Conservation (phyloP, 2,797 vertebrate species). For the Cyprinella venusta region DNA sequence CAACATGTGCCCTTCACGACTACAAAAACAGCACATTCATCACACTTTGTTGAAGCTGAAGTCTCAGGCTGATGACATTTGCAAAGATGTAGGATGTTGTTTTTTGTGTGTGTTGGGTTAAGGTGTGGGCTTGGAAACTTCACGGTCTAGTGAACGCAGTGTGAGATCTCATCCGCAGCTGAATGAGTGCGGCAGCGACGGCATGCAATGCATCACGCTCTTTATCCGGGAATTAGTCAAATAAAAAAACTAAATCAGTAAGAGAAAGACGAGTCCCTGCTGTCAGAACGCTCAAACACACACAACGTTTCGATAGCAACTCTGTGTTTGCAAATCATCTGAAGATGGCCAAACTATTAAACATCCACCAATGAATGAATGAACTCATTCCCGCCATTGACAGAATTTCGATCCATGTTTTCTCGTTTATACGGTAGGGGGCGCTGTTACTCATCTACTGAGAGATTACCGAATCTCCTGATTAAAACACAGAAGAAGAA, state of each 20-base stretch:
- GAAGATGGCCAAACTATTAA: background rate
- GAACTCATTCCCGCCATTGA: background rate
- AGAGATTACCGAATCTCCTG: background rate
- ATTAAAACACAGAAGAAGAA: background rate
- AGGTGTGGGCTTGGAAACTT: slow-evolving; percentile 54
- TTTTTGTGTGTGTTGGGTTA: slow-evolving; percentile 54
- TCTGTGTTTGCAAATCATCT: background rate
- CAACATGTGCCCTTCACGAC: slow-evolving; percentile 46
- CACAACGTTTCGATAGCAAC: background rate
- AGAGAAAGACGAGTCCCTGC: background rate
- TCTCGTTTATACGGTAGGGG: too few relatives aligned
- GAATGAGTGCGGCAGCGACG: background rate
- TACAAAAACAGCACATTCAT: slow-evolving; percentile 59
- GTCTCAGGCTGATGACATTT: slow-evolving; percentile 51
- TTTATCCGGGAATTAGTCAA: background rate
- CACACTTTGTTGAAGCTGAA: slow-evolving; percentile 56
- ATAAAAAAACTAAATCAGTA: background rate
- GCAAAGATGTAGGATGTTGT: slow-evolving; percentile 51
- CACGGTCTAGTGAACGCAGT: slow-evolving; percentile 47
- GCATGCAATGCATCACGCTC: background rate
- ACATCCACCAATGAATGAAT: background rate
- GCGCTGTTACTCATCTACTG: background rate
- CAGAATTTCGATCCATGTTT: too few relatives aligned
- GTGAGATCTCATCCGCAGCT: slow-evolving; percentile 11
- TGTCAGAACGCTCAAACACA: background rate